Percentiles rank a stretch among this genome's conserved stretches.
Evolutionary conservation across 2,113 vertebrate genomes (phyloP).

Genomic region (Antechinus flavipes): DNA sequence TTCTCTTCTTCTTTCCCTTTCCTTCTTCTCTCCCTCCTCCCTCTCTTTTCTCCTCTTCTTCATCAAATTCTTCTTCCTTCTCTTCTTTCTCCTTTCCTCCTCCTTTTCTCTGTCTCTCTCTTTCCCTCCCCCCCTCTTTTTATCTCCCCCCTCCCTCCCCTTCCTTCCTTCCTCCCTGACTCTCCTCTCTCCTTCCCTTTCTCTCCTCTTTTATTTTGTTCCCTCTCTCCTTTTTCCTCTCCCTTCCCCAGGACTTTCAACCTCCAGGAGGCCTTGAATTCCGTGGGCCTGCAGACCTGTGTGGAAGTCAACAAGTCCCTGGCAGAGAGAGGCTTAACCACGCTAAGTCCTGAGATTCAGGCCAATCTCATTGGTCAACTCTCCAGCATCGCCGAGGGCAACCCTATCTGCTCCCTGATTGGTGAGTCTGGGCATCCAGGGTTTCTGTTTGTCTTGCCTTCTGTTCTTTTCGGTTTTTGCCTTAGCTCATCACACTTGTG

Average conservation of each 20-base stretch:
- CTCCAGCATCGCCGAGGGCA: conserved; percentile 89
- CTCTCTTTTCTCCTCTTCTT: too few relatives aligned
- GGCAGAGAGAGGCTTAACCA: conserved; percentile 86
- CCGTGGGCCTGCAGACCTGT: conserved; percentile 90
- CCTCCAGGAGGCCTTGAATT: conserved; percentile 89
- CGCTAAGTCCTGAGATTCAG: conserved; percentile 86
- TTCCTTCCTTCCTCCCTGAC: neutral
- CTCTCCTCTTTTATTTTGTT: too few relatives aligned
- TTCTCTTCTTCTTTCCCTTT: too few relatives aligned
- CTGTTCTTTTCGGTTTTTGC: neutral
- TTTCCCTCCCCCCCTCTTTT: neutral
- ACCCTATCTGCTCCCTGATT: conserved; percentile 91
- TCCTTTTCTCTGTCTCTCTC: neutral
- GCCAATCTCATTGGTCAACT: conserved; percentile 92
- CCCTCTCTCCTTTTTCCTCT: too few relatives aligned
- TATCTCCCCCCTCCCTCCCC: neutral
- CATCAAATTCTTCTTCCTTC: too few relatives aligned
- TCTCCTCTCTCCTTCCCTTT: neutral
- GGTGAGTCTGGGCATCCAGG: conserved; percentile 85
- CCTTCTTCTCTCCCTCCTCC: neutral
- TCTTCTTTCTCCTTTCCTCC: fast-evolving
- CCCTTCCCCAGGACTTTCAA: conserved; percentile 86
- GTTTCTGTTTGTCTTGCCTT: neutral
- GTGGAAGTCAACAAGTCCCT: conserved; percentile 91
- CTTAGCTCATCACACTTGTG: too few relatives aligned